Percentiles rank a stretch among this genome's conserved stretches.
Evolutionary conservation across 2,797 vertebrate genomes (phyloP).

Genomic region (Squalus acanthias): DNA sequence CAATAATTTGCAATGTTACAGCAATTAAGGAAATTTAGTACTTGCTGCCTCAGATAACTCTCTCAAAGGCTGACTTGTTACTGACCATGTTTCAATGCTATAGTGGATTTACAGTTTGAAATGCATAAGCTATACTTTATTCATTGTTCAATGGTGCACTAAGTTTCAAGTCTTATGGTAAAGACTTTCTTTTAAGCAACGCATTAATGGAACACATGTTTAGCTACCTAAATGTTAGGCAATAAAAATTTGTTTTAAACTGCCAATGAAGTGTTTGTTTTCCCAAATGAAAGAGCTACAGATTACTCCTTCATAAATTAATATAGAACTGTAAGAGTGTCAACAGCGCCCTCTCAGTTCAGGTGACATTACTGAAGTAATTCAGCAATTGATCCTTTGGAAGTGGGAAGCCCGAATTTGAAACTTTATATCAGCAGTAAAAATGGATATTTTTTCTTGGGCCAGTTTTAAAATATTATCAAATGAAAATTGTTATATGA

Average conservation of each 20-base stretch:
- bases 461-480: not conserved
- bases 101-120: slow-evolving; percentile 4
- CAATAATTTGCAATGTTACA: slow-evolving; percentile 7
- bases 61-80: slow-evolving; percentile 1
- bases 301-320: not conserved
- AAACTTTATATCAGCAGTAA: not conserved
- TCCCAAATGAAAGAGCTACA: not conserved
- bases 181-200: not conserved
- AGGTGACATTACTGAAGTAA: not conserved
- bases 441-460: not conserved
- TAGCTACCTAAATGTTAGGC: not conserved
- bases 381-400: not conserved
- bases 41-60: slow-evolving; percentile 17
- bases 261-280: slow-evolving; percentile 1
- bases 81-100: not conserved
- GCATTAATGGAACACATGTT: not conserved
- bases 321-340: not conserved
- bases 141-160: not conserved
- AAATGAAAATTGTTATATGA: not conserved
- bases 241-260: not conserved
- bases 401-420: not conserved
- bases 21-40: slow-evolving; percentile 8
- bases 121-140: not conserved
- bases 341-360: not conserved
- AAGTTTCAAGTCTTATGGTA: not conserved